Percentiles rank a stretch among this genome's conserved stretches.
Conservation (phyloP, 2,113 vertebrate genomes). For the Osmerus mordax region DNA sequence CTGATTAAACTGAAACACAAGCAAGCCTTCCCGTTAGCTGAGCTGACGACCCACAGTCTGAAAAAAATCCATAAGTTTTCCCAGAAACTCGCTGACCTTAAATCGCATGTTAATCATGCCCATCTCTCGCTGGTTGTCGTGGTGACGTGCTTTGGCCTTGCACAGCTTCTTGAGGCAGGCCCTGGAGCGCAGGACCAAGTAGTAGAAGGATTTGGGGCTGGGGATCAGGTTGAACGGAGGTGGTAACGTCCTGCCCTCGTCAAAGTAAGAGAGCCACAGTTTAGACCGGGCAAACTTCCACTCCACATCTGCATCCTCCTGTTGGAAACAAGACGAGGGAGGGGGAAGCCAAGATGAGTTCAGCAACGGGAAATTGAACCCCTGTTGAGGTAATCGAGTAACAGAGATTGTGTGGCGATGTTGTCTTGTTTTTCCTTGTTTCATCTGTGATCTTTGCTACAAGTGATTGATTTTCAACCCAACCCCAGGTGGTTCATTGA, state of each 20-base stretch:
- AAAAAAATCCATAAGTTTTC: not conserved
- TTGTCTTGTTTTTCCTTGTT: no score
- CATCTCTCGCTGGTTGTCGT: constrained; percentile 30
- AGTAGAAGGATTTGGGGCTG: constrained; percentile 84
- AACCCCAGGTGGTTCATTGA: not conserved
- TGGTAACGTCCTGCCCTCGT: constrained; percentile 84
- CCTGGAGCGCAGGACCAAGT: constrained; percentile 68
- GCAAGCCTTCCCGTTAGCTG: not conserved
- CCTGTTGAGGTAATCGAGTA: no score
- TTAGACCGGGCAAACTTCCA: constrained; percentile 89
- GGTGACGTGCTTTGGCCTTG: constrained; percentile 19
- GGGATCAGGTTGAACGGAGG: constrained; percentile 85
- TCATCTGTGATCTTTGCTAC: no score
- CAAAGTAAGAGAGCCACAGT: constrained; percentile 86
- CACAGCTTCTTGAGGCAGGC: constrained; percentile 30
- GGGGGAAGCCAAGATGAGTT: no score
- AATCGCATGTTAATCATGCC: constrained; percentile 16
- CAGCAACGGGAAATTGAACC: no score
- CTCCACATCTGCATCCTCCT: constrained; percentile 88
- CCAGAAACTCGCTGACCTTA: constrained; percentile 29
- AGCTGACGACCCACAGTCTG: no score
- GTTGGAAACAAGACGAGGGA: not conserved
- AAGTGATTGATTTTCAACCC: not conserved
- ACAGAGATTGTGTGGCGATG: no score
- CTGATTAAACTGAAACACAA: constrained; percentile 31